These are phyloP conservation scores for Chondrosia reniformis DNA, from an alignment of 37 sponge, comb jelly and placozoan genomes.

Conservation along the genomic window DNA sequence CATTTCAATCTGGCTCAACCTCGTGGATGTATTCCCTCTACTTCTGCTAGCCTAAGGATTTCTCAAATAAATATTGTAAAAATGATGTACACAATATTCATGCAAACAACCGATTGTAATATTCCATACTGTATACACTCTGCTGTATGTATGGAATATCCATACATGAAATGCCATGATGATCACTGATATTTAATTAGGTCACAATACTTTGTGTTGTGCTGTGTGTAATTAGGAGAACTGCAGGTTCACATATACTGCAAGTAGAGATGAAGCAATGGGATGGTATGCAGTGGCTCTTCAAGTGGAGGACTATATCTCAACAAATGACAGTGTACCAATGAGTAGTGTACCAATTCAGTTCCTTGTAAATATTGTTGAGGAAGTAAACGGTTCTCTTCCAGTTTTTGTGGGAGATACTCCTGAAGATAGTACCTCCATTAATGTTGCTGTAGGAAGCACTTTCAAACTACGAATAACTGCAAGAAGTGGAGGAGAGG, in stretches of 20 bases:
- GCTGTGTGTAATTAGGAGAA: background rate
- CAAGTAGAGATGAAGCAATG: background rate
- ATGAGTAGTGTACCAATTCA: slow-evolving; percentile 48
- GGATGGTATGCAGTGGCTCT: slow-evolving; percentile 34
- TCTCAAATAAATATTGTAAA: no score
- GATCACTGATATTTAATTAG: background rate
- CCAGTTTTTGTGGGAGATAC: background rate
- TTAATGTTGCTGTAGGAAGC: slow-evolving; percentile 11
- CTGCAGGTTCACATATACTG: slow-evolving; percentile 17
- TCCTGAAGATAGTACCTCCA: slow-evolving; percentile 27
- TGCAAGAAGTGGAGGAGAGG: slow-evolving; percentile 10
- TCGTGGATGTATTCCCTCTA: no score
- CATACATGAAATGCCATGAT: background rate
- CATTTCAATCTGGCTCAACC: no score
- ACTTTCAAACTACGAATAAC: slow-evolving; percentile 9
- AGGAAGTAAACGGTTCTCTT: background rate
- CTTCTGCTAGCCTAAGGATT: no score
- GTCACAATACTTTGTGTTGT: background rate
- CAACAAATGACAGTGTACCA: background rate
- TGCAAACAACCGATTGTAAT: no score
- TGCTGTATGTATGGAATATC: background rate
- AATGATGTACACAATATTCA: no score
- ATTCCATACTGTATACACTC: no score
- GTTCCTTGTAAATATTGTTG: slow-evolving; percentile 24
- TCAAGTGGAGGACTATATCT: slow-evolving; percentile 33